Conservation (phyloP, 2,888 invertebrate species). For the Agriotes lineatus region DNA sequence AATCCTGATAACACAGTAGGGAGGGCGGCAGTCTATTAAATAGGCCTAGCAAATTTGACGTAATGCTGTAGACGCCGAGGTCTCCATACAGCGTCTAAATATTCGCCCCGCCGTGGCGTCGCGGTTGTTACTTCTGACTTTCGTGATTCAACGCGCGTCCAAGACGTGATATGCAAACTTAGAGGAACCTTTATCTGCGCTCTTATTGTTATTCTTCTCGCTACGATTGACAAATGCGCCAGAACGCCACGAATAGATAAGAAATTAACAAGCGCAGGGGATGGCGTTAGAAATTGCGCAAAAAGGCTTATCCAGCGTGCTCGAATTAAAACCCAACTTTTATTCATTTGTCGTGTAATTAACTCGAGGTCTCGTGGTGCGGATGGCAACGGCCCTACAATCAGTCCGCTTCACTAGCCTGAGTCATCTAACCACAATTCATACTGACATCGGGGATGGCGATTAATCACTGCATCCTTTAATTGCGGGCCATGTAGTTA, state of each 20-base stretch:
- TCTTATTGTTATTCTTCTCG: conserved; percentile 62
- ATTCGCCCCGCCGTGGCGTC: conserved; percentile 45
- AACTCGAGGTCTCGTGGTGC: conserved; percentile 19
- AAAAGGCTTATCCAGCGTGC: conserved; percentile 2
- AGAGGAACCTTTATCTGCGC: conserved; percentile 54
- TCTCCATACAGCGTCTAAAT: conserved; percentile 40
- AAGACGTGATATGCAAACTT: conserved; percentile 59
- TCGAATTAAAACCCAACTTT: conserved; percentile 16
- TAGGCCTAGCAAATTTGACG: conserved; percentile 3
- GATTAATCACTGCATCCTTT: conserved; percentile 48
- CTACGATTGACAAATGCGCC: conserved; percentile 62
- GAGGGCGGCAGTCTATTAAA: conserved; percentile 13
- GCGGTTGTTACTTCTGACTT: conserved; percentile 52
- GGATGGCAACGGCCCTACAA: conserved; percentile 28
- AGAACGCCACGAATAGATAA: conserved; percentile 56
- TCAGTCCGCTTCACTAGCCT: conserved; percentile 22
- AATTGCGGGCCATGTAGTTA: conserved; percentile 45
- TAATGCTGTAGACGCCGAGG: neutral
- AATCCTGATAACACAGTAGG: conserved; percentile 3
- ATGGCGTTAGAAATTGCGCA: neutral
- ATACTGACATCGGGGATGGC: conserved; percentile 35
- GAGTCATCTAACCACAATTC: conserved; percentile 30
- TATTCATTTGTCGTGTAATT: conserved; percentile 20
- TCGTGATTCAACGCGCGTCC: conserved; percentile 54
- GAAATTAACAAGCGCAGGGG: conserved; percentile 53